phyloP scores from a whole-genome alignment of 2,888 invertebrate genomes.

The Cantharis nigra region DNA sequence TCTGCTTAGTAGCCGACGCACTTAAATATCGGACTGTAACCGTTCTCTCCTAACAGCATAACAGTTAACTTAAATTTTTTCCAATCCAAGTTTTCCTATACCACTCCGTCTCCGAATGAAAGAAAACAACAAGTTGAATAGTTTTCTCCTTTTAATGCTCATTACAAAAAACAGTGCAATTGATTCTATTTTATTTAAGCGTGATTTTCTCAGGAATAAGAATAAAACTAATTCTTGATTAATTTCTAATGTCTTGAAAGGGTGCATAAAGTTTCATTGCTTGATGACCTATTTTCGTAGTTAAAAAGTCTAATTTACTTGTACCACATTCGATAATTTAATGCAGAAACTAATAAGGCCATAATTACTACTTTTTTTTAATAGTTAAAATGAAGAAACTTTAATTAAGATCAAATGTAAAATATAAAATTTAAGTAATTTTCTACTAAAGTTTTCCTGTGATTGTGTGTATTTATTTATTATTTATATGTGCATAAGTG shows the following conservation, averaged over 20 bases:
- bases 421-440: neutral
- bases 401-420: neutral
- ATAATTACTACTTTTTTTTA: neutral
- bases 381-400: neutral
- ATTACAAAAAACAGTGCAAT: neutral
- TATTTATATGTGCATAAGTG: neutral
- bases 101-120: no score
- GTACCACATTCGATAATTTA: neutral
- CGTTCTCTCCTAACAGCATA: no score
- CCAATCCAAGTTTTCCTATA: no score
- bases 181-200: neutral
- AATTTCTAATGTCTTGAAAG: neutral
- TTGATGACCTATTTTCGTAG: neutral
- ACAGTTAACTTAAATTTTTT: no score
- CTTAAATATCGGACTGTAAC: no score
- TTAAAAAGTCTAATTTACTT: neutral
- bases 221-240: neutral
- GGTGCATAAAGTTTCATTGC: neutral
- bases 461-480: slow-evolving; percentile 3
- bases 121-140: no score
- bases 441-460: slow-evolving; percentile 3
- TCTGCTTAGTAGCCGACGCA: no score
- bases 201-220: neutral
- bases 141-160: neutral
- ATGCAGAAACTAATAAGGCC: neutral